Percentiles rank a stretch among this genome's conserved stretches.
Conservation (phyloP, 2,888 invertebrate genomes). For the Pycnomerus fuliginosus region DNA sequence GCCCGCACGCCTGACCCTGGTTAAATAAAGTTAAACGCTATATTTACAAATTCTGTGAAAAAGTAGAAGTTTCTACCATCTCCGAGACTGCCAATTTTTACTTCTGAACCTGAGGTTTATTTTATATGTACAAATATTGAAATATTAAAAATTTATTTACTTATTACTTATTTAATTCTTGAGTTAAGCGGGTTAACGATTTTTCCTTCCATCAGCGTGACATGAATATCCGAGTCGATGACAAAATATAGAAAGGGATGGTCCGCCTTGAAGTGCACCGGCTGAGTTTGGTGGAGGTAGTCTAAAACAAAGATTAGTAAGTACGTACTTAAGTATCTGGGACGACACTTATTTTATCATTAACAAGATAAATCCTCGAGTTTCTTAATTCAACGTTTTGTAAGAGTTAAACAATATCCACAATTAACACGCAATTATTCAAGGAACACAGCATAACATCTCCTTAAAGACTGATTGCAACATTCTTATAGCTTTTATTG, state of each 20-base stretch:
- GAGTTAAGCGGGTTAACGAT: conserved; percentile 81
- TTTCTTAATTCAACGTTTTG: conserved; percentile 19
- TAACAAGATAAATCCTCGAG: conserved; percentile 11
- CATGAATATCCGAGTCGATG: conserved; percentile 76
- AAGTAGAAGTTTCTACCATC: no score
- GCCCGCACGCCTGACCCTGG: no score
- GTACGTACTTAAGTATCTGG: not conserved
- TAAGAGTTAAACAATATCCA: conserved; percentile 30
- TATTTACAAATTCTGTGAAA: no score
- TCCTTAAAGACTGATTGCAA: conserved; percentile 31
- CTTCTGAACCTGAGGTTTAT: no score
- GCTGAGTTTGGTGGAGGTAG: conserved; percentile 52
- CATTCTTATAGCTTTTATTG: conserved; percentile 20
- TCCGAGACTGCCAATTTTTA: no score
- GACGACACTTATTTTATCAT: conserved; percentile 15
- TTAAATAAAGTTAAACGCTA: no score
- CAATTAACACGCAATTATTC: conserved; percentile 35
- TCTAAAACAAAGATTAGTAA: conserved; percentile 44
- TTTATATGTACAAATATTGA: conserved; percentile 12
- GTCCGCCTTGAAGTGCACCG: conserved; percentile 73
- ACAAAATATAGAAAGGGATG: conserved; percentile 86
- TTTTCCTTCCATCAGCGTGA: conserved; percentile 79
- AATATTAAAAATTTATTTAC: not conserved
- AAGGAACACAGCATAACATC: conserved; percentile 32
- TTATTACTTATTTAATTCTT: conserved; percentile 64